Evolutionary conservation across 2,888 invertebrate genomes (phyloP), one percentile per base, ranked within the genome.

Genomic region (Athetis lepigone): DNA sequence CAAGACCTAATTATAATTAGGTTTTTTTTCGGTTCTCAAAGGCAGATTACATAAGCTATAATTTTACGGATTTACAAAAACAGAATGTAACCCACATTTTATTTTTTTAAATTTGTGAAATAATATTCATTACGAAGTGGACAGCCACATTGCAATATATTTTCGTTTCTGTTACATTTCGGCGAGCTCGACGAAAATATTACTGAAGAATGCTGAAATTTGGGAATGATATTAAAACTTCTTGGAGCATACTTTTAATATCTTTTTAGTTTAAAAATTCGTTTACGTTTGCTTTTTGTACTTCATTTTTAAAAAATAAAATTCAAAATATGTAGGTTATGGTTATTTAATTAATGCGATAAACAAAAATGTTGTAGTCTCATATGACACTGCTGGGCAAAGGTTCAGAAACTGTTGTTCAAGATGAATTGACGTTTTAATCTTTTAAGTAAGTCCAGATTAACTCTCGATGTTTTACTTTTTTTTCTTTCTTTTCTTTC

Each of bases 171-270:
- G 11, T 47, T 18, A 50, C 16, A 46, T 63, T 71, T 50, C 50
- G n/a, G 25, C 40, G 50, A 45, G 9, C n/a, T 21, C 13, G 29
- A 36, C 2, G 19, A 40, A 46, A 62, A 40, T 50, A 45, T 25
- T 13, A 13, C 19, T 4, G 29, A 25, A 39, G 1, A 2, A 25
- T 29, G 49, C 36, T 13, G 6, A 29, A 46, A 51, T 50, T 45
- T 4, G 6, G 8, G 8, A 61, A 61, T 42, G 2, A 19, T 40
- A 62, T 70, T 70, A 66, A 62, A 70, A 51, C n/a, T 46, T 51
- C 33, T 63, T 63, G 29, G 33, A 40, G 50, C 71, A 8, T 16
- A 37, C 23, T 45, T 70, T 49, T 21, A 49, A 61, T 49, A 21
- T 66, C 16, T 40, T 7, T 23, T 19, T 37, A 9, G 40, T 55